Percentiles rank a stretch among this genome's conserved stretches.
Conservation (phyloP, 1,140 invertebrate genomes). For the Globodera ellingtonae region DNA sequence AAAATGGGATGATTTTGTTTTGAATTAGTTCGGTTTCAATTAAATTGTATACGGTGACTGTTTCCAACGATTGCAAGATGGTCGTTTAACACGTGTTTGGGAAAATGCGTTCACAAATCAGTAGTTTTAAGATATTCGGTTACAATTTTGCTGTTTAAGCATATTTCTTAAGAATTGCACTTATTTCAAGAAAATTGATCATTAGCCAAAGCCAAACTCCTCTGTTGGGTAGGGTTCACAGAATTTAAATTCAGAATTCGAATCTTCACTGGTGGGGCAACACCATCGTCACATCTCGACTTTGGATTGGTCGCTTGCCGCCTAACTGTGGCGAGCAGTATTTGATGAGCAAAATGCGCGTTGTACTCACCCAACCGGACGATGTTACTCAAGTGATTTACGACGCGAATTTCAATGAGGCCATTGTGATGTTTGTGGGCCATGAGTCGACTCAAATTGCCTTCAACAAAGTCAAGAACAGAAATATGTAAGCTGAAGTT, state of each 20-base stretch:
- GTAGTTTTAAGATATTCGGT: too few relatives aligned
- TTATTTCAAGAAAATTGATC: neutral
- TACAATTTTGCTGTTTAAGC: too few relatives aligned
- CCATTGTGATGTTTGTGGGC: slow-evolving; percentile 27
- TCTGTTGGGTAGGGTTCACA: neutral
- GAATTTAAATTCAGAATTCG: slow-evolving; percentile 21
- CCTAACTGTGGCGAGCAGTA: slow-evolving; percentile 31
- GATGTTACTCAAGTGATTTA: slow-evolving; percentile 34
- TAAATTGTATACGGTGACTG: too few relatives aligned
- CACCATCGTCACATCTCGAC: slow-evolving; percentile 32
- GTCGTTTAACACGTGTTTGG: too few relatives aligned
- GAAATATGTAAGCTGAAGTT: slow-evolving; percentile 20
- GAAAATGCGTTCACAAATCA: too few relatives aligned
- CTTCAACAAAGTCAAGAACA: slow-evolving; percentile 33
- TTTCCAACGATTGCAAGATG: too few relatives aligned
- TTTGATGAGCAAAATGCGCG: slow-evolving; percentile 31
- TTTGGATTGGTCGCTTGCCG: slow-evolving; percentile 35
- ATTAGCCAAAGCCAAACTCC: neutral
- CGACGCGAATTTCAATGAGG: slow-evolving; percentile 28
- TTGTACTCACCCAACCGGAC: slow-evolving; percentile 21
- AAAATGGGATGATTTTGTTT: neutral
- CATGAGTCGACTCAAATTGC: slow-evolving; percentile 32
- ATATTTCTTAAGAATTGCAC: too few relatives aligned
- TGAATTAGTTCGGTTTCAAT: too few relatives aligned
- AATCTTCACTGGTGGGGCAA: slow-evolving; percentile 24